Evolutionary conservation across 2,113 vertebrate species (phyloP), one percentile per base, ranked within the genome.

Genomic region (Protobothrops flavoviridis): DNA sequence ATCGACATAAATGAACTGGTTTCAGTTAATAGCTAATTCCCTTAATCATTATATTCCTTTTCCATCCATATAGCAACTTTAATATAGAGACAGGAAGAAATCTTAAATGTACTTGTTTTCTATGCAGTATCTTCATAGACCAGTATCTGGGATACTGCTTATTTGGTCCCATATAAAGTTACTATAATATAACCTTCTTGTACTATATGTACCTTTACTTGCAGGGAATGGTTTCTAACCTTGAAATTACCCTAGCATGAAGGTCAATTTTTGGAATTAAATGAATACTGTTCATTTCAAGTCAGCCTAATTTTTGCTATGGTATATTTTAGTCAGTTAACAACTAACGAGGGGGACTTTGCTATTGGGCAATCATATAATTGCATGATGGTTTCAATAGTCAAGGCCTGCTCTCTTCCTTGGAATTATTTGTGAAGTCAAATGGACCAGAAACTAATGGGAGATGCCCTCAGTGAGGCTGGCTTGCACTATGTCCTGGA

Each of bases 211-310:
- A 0, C 0, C 59, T 94, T 74, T 29, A 89, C 91, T 92, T 87
- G n/a, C 15, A 20, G 33, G 69, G 5, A 74, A 74, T 33, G n/a
- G n/a, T 74, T 33, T 74, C n/a, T 69, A 33, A 33, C 4, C 4
- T 33, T 2, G 5, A 74, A 20, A 39, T 74, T 74, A n/a, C 2
- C 29, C 64, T 89, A 94, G 87, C 53, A 86, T 91, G 61, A 57
- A 81, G 59, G 87, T 92, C 94, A 95, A 93, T 94, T 95, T 94
- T 87, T 95, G 92, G 92, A 95, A 56, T 26, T 94, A 94, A 93
- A 93, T 4, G 33, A 95, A 86, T 53, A 89, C 88, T 93, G 88
- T 91, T 95, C 94, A 93, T 50, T 50, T 59, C 57, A 89, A 91
- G 55, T 21, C 56, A 93, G 90, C 0, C 69, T 96, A 90, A 69